A percentile compares a stretch with the other conserved stretches of the same genome.
Conservation (phyloP, 2,888 invertebrate genomes). For the Andrena hattorfiana region DNA sequence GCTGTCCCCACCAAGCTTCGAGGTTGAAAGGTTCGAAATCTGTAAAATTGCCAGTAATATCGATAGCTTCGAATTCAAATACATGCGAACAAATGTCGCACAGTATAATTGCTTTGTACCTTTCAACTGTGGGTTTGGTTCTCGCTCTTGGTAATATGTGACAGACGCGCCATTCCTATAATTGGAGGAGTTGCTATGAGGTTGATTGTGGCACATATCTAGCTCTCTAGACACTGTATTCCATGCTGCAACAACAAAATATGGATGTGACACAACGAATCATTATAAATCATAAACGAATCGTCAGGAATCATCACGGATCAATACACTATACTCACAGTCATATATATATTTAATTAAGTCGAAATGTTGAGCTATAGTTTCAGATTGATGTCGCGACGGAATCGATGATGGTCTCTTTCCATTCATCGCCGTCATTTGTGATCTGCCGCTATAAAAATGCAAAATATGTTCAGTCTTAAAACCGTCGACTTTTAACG, state of each 20-base stretch:
- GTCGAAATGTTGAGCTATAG: slow-evolving; percentile 89
- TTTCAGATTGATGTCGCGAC: slow-evolving; percentile 81
- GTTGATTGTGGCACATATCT: slow-evolving; percentile 84
- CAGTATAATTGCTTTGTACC: slow-evolving; percentile 66
- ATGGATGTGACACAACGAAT: background rate
- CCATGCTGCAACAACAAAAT: slow-evolving; percentile 80
- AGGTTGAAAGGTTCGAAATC: slow-evolving; percentile 93
- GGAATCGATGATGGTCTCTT: slow-evolving; percentile 81
- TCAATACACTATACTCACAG: slow-evolving; percentile 81
- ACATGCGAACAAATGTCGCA: background rate
- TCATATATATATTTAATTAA: slow-evolving; percentile 92
- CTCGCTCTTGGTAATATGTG: slow-evolving; percentile 89
- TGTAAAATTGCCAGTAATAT: slow-evolving; percentile 69
- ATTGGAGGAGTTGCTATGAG: slow-evolving; percentile 80
- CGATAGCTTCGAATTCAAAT: background rate
- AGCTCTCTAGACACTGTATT: slow-evolving; percentile 86
- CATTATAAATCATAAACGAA: background rate
- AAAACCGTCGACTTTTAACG: background rate
- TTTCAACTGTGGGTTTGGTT: slow-evolving; percentile 83
- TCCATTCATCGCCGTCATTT: slow-evolving; percentile 83
- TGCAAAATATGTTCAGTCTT: background rate
- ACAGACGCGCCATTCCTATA: slow-evolving; percentile 86
- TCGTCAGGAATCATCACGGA: background rate
- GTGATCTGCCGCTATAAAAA: slow-evolving; percentile 78
- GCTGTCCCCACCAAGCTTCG: slow-evolving; percentile 91